Evolutionary conservation across 2,113 vertebrate species (phyloP).

Genomic region (Tringa solitaria): DNA sequence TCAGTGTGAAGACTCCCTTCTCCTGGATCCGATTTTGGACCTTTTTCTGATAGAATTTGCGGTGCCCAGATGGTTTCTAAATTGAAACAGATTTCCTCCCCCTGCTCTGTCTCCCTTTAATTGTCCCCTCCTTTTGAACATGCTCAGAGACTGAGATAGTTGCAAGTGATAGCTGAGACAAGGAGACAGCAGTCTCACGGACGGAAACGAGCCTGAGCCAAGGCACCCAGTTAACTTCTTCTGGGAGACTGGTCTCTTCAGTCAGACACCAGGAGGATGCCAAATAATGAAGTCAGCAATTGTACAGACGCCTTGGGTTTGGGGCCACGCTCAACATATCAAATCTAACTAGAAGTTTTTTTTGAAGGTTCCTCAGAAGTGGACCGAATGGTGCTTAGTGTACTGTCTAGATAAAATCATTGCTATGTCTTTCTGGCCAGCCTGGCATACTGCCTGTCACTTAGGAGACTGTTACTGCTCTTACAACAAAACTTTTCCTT

Average conservation of each 20-base stretch:
- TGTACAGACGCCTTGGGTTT: neutral
- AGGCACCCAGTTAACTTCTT: neutral
- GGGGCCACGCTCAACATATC: neutral
- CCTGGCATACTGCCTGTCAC: neutral
- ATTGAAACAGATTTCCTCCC: neutral
- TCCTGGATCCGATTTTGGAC: neutral
- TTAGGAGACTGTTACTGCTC: neutral
- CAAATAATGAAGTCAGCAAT: neutral
- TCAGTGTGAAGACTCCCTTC: neutral
- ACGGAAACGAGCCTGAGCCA: neutral
- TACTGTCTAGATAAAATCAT: neutral
- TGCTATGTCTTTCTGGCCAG: neutral
- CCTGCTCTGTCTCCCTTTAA: neutral
- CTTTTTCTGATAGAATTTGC: neutral
- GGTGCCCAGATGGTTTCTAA: neutral
- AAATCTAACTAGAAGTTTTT: neutral
- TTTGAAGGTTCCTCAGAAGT: neutral
- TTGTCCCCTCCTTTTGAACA: neutral
- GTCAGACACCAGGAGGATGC: neutral
- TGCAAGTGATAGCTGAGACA: neutral
- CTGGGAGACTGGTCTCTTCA: neutral
- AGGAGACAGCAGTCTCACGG: neutral
- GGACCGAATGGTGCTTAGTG: rapidly evolving
- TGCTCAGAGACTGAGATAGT: neutral
- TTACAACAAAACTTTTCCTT: neutral